Evolutionary conservation across 92 coral and sea anemone species (phyloP).

Genomic region (Chrysogorgia sp.): DNA sequence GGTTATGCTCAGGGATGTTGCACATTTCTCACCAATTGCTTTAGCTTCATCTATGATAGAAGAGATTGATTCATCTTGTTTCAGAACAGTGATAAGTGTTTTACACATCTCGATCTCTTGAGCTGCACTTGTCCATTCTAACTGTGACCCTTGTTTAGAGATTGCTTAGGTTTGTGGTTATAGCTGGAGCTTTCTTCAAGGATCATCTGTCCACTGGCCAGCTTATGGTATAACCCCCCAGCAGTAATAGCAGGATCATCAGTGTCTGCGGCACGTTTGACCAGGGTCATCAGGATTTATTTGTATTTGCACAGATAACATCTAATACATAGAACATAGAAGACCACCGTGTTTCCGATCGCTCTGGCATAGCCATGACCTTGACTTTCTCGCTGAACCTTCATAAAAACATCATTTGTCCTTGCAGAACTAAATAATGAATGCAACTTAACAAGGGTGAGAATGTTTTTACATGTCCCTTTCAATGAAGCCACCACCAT

Average conservation of each 20-base stretch:
- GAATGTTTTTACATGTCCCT: slow-evolving; percentile 31
- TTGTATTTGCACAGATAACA: too few relatives aligned
- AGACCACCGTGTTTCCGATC: too few relatives aligned
- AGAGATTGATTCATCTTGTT: slow-evolving; percentile 5
- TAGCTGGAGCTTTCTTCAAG: slow-evolving; percentile 22
- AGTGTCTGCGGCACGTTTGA: too few relatives aligned
- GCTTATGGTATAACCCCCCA: too few relatives aligned
- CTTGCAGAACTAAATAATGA: slow-evolving; percentile 30
- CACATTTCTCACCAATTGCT: slow-evolving; percentile 19
- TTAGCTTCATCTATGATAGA: slow-evolving; percentile 12
- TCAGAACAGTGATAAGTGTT: neutral
- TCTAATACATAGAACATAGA: too few relatives aligned
- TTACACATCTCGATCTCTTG: slow-evolving; percentile 19
- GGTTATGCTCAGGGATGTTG: slow-evolving; percentile 2
- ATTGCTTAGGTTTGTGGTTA: slow-evolving; percentile 12
- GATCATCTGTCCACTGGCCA: slow-evolving; percentile 29
- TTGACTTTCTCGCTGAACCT: slow-evolving; percentile 30
- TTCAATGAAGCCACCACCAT: slow-evolving; percentile 33
- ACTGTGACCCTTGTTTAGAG: slow-evolving; percentile 9
- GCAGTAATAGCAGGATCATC: too few relatives aligned
- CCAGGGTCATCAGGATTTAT: too few relatives aligned
- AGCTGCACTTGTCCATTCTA: slow-evolving; percentile 18
- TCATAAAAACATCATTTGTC: slow-evolving; percentile 21
- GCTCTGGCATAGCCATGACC: slow-evolving; percentile 30
- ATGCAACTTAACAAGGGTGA: slow-evolving; percentile 32